Evolutionary conservation across 1,140 invertebrate species (phyloP).

Genomic region (Chrysomallon squamiferum): DNA sequence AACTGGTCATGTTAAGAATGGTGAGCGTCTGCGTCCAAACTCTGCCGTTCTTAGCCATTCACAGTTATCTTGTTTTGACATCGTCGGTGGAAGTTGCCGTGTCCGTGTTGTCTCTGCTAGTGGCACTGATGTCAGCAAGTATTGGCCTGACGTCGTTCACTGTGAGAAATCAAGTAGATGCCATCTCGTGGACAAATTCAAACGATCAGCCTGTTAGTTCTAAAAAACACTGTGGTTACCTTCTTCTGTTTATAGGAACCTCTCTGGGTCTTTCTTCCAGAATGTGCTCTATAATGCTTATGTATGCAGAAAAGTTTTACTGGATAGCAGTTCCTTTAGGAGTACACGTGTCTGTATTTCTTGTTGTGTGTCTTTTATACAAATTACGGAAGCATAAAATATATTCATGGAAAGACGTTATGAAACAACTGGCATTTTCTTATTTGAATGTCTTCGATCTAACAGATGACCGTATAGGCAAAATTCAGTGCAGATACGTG

Average conservation of each 20-base stretch:
- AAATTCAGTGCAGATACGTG: slow-evolving; percentile 18
- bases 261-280: slow-evolving; percentile 5
- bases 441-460: slow-evolving; percentile 16
- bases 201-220: too few species aligned
- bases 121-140: not conserved
- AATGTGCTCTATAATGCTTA: slow-evolving; percentile 4
- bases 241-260: slow-evolving; percentile 11
- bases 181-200: not conserved
- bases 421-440: not conserved
- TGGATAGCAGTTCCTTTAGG: slow-evolving; percentile 3
- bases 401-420: not conserved
- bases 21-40: slow-evolving; percentile 7
- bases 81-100: not conserved
- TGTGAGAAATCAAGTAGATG: not conserved
- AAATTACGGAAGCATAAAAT: not conserved
- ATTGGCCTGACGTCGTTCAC: not conserved
- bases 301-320: slow-evolving; percentile 3
- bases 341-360: slow-evolving; percentile 2
- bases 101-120: not conserved
- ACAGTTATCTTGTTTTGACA: not conserved
- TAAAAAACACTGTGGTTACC: not conserved
- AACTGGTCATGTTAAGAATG: slow-evolving; percentile 5
- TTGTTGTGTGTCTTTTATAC: not conserved
- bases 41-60: slow-evolving; percentile 1
- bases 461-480: not conserved